Evolutionary conservation across 2,888 invertebrate species (phyloP), one percentile per base, ranked within the genome.

Genomic region (Sinhomidia bicolor): DNA sequence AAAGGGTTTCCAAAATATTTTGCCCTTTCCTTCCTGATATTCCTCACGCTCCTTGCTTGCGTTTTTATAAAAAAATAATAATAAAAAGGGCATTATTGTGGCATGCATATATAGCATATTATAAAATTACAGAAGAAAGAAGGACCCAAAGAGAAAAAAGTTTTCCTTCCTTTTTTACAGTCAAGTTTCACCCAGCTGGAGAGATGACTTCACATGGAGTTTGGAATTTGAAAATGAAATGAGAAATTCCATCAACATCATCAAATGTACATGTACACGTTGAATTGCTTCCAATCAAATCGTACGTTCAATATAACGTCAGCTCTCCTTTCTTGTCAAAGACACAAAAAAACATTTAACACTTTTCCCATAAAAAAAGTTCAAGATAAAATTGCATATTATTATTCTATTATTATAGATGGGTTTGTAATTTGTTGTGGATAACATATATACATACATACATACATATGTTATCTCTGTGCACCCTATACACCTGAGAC

Each of bases 181-280:
- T 78, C 86, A 80, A 86, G 87, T 87, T 60, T 81, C 32, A 44
- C 88, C 54, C 88, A 88, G 84, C 84, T 88, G 88, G 88, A 88
- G 79, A 88, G 88, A 84, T 89, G 90, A 88, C 91, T 87, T 91
- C 91, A 91, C 91, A 91, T 91, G 91, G 91, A 91, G 92, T 91
- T 92, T 90, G 92, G 92, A 92, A 92, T 92, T 92, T 90, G 88
- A 83, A 90, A 89, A 89, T 91, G 91, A 91, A 92, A 92, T 92
- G 92, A 92, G 92, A 92, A 91, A 92, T 92, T 92, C 92, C 91
- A 90, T 82, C 79, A 81, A 23, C 54, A 54, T 51, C 65, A 32
- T 29, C 85, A 82, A 89, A 68, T 26, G 51, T 47, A 7, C 74
- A 74, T 74, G 47, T 74, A 74, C 26, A 54, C 71, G 32, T 12